Conservation (phyloP, 2,888 invertebrate genomes). For the Iphiclides podalirius region DNA sequence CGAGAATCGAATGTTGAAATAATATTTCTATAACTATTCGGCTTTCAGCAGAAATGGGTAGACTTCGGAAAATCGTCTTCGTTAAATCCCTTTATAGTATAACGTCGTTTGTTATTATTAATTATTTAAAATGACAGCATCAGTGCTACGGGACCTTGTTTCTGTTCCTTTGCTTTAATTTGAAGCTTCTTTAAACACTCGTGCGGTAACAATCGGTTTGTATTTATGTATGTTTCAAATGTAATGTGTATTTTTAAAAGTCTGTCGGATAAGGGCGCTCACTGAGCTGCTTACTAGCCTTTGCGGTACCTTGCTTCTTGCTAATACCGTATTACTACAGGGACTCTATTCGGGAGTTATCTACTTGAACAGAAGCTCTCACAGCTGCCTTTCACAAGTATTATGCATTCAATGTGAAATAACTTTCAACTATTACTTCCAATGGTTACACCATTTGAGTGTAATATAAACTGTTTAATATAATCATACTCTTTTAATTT, state of each 20-base stretch:
- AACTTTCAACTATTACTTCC: too few relatives aligned
- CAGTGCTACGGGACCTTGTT: constrained; percentile 4
- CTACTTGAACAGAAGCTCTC: constrained; percentile 2
- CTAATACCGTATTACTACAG: constrained; percentile 2
- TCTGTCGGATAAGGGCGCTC: background rate
- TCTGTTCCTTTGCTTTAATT: background rate
- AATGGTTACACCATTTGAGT: background rate
- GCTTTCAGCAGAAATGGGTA: constrained; percentile 6
- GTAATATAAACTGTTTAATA: background rate
- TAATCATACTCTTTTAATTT: background rate
- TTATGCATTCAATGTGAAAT: background rate
- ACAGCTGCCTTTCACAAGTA: background rate
- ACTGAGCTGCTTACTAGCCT: constrained; percentile 12
- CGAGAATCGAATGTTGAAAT: constrained; percentile 17
- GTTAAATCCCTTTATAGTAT: constrained; percentile 1
- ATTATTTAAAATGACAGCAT: constrained; percentile 2
- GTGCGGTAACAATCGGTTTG: background rate
- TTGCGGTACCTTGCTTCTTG: background rate
- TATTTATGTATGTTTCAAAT: background rate
- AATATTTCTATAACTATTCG: constrained; percentile 14
- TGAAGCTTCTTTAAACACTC: background rate
- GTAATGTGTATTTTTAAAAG: background rate
- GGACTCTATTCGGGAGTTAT: constrained; percentile 1
- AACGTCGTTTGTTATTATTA: constrained; percentile 9
- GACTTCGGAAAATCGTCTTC: constrained; percentile 10